Evolutionary conservation across 2,888 invertebrate genomes (phyloP).

Genomic region (Elmis aenea): DNA sequence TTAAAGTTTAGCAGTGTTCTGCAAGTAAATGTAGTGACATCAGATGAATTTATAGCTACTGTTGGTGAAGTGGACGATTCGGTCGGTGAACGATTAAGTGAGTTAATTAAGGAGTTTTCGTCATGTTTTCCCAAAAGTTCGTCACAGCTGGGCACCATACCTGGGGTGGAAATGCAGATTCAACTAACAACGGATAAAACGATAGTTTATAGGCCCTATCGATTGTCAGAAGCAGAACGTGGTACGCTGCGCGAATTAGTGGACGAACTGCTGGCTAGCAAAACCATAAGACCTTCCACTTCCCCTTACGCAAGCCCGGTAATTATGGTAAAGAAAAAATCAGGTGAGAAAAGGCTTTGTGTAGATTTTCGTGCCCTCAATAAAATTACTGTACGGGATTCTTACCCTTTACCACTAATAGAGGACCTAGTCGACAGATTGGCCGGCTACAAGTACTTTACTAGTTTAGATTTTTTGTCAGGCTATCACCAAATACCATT

Average conservation of each 20-base stretch:
- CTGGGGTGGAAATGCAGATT: neutral
- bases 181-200: neutral
- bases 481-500: slow-evolving; percentile 30
- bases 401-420: slow-evolving; percentile 3
- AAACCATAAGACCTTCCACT: neutral
- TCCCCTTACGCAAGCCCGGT: slow-evolving; percentile 1
- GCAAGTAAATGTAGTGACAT: too few species aligned
- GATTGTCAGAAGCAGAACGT: neutral
- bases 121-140: neutral
- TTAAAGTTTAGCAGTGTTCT: too few species aligned
- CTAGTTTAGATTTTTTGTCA: slow-evolving; percentile 17
- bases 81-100: neutral
- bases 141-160: neutral
- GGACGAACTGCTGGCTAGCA: neutral
- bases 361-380: slow-evolving; percentile 3
- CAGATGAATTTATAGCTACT: neutral
- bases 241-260: neutral
- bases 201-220: neutral
- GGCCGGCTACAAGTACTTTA: slow-evolving; percentile 10
- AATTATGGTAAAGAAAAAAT: neutral
- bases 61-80: neutral
- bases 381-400: neutral
- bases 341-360: neutral
- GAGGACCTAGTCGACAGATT: slow-evolving; percentile 11
- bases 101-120: neutral